Evolutionary conservation across 2,113 vertebrate genomes (phyloP), one percentile per base, ranked within the genome.

Genomic region (Charadrius vociferus): DNA sequence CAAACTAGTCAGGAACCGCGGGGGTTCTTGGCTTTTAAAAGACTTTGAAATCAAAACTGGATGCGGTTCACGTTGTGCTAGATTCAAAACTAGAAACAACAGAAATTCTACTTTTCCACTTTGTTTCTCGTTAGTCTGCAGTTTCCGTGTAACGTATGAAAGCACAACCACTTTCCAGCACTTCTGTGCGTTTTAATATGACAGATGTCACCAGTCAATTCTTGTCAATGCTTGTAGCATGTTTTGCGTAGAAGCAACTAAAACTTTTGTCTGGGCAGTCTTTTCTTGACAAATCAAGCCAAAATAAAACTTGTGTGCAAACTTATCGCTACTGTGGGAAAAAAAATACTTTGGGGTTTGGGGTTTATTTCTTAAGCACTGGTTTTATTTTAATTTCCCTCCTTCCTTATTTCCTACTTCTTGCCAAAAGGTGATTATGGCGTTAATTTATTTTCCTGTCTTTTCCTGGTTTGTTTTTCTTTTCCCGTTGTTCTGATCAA

Each of bases 371-470:
- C n/a, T 39, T 49, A 24, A 75, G 49, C 29, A 2, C 29, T 14
- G 14, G 1, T 11, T 79, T 66, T 50, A 5, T 36, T 47, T 85
- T 63, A 0, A 23, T 75, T 79, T 74, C 61, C 47, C 24, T 36
- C 36, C 32, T 23, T 7, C 11, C 23, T 47, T 62, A 24, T 43
- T 56, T 61, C 34, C 24, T 23, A 1, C 20, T 52, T 39, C 49
- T 62, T 50, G 39, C 14, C n/a, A 20, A 41, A 55, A 62, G 12
- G 34, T 0, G 3, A 3, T 63, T 1, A 1, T 27, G 0, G 4
- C 3, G 34, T n/a, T 68, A 1, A 1, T 24, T 71, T n/a, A 2
- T 70, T 83, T 39, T 13, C 52, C 7, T 6, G 0, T 17, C 21
- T 72, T 80, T 12, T 36, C 19, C 47, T 7, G 19, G 0, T 21